Evolutionary conservation across 1,140 invertebrate species (phyloP).

Genomic region (Bombus breviceps): DNA sequence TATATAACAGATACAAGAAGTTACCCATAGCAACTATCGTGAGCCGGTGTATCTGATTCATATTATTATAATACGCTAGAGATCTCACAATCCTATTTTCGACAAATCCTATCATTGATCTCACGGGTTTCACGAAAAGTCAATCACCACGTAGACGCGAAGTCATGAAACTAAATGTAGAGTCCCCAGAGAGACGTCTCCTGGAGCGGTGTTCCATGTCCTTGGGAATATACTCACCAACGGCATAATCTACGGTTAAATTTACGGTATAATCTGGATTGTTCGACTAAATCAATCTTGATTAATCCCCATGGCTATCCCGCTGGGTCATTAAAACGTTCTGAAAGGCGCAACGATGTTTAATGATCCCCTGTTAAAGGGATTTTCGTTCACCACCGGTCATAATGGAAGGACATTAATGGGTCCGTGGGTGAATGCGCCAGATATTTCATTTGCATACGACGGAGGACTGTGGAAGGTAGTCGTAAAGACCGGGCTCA

Average conservation of each 20-base stretch:
- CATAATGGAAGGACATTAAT: slow-evolving; percentile 36
- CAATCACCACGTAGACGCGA: not conserved
- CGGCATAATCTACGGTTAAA: not conserved
- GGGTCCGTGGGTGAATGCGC: not conserved
- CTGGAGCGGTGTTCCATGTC: slow-evolving; percentile 29
- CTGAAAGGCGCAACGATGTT: slow-evolving; percentile 63
- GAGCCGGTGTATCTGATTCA: not conserved
- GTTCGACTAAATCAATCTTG: slow-evolving; percentile 70
- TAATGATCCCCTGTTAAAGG: slow-evolving; percentile 51
- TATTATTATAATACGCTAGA: not conserved
- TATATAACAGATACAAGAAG: not conserved
- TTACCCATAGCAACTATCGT: not conserved
- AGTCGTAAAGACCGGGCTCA: slow-evolving; percentile 26
- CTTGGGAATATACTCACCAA: slow-evolving; percentile 14
- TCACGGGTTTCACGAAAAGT: not conserved
- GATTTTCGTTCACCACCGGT: slow-evolving; percentile 23
- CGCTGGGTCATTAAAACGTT: slow-evolving; percentile 53
- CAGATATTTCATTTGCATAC: slow-evolving; percentile 71
- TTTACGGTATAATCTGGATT: slow-evolving; percentile 12
- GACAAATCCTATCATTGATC: not conserved
- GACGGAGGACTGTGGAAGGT: slow-evolving; percentile 61
- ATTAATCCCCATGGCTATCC: slow-evolving; percentile 67
- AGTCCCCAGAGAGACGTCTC: not conserved
- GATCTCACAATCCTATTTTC: too few species aligned
- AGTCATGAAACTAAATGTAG: not conserved